Percentiles rank a stretch among this genome's conserved stretches.
phyloP scores from a whole-genome alignment of 2,113 vertebrate species.

The Panthera leo region DNA sequence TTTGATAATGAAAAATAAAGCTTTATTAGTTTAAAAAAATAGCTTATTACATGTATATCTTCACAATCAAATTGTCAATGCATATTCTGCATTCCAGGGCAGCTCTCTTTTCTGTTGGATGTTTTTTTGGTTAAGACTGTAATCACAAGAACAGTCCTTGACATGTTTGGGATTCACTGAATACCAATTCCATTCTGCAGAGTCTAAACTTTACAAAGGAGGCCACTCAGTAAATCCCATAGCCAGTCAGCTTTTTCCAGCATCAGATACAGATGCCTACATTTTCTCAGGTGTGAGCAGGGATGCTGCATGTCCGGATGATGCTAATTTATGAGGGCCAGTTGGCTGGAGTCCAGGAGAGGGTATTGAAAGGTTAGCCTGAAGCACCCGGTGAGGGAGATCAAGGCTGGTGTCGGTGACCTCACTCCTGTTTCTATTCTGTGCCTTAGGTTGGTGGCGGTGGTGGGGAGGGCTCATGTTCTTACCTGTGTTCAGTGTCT shows the following conservation, averaged over 20 bases:
- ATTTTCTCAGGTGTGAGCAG: rapidly evolving
- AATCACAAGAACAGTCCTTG: neutral
- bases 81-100: neutral
- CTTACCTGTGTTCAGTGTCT: neutral
- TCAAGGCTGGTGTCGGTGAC: no score
- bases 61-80: neutral
- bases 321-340: neutral
- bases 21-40: neutral
- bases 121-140: neutral
- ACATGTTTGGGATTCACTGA: neutral
- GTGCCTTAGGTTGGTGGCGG: neutral
- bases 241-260: neutral
- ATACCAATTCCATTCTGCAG: neutral
- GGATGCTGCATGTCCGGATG: neutral
- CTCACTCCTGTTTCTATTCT: neutral
- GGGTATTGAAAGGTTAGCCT: neutral
- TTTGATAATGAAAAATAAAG: neutral
- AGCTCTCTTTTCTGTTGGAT: neutral
- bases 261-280: rapidly evolving
- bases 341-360: neutral
- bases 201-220: neutral
- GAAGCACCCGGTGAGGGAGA: neutral
- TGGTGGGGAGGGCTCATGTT: neutral
- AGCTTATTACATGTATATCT: neutral
- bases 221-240: neutral